These are phyloP conservation scores for Riptortus pedestris DNA, from an alignment of 1,140 invertebrate genomes.

Conservation along the genomic window DNA sequence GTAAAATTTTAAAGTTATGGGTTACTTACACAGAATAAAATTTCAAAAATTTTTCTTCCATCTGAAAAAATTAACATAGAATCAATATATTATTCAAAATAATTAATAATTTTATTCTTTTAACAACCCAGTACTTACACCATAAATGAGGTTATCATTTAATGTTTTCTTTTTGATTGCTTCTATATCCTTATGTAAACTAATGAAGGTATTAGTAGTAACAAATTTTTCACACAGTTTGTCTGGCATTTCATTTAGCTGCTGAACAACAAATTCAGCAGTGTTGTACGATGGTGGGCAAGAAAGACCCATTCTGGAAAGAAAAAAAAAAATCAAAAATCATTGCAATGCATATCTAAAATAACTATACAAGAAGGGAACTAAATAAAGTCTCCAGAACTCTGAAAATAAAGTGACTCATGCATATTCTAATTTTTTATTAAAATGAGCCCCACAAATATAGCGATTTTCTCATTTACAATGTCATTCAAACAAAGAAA, in stretches of 20 bases:
- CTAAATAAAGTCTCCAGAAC: no score
- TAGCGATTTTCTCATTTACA: no score
- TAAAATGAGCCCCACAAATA: no score
- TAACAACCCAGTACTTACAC: slow-evolving; percentile 22
- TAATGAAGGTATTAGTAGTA: slow-evolving; percentile 37
- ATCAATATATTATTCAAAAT: background rate
- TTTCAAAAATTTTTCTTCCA: slow-evolving; percentile 24
- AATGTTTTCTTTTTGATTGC: background rate
- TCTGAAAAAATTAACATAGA: slow-evolving; percentile 20
- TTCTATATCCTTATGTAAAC: slow-evolving; percentile 19
- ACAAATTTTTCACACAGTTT: slow-evolving; percentile 44
- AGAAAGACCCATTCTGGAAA: slow-evolving; percentile 43
- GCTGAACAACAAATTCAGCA: slow-evolving; percentile 58
- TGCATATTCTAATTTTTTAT: no score
- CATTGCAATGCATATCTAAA: background rate
- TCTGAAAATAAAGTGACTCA: no score
- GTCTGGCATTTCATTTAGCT: slow-evolving; percentile 47
- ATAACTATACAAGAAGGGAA: no score
- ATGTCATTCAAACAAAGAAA: no score
- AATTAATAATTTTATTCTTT: background rate
- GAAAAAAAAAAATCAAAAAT: background rate
- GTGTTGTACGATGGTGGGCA: slow-evolving; percentile 58
- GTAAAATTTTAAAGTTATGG: no score
- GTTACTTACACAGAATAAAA: slow-evolving; percentile 27
- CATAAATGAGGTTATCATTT: slow-evolving; percentile 9